Evolutionary conservation across 2,113 vertebrate genomes (phyloP).

Genomic region (Ptyas mucosa): DNA sequence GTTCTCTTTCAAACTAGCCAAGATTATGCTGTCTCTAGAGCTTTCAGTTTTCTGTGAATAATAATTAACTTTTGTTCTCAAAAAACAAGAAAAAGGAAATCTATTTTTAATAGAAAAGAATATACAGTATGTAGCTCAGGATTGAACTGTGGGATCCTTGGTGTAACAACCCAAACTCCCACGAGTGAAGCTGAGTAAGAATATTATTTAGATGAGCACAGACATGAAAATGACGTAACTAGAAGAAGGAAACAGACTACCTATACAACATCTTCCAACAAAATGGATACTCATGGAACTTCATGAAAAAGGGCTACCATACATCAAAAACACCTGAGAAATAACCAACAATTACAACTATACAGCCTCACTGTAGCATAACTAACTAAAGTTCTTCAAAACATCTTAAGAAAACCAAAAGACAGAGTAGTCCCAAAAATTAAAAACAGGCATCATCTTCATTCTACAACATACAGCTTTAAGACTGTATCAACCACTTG

Average conservation of each 20-base stretch:
- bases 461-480: neutral
- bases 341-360: neutral
- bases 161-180: neutral
- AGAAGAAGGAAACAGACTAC: neutral
- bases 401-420: neutral
- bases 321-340: neutral
- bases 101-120: neutral
- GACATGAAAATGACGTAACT: neutral
- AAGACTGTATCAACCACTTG: neutral
- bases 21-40: neutral
- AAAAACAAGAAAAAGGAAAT: neutral
- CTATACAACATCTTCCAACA: neutral
- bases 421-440: neutral
- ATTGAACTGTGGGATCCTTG: neutral
- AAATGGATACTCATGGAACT: neutral
- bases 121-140: neutral
- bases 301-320: neutral
- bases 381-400: neutral
- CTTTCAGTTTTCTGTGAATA: neutral
- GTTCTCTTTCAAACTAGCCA: neutral
- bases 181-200: neutral
- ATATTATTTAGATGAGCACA: neutral
- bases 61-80: neutral
- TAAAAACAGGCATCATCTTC: neutral
- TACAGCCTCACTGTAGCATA: neutral